Evolutionary conservation across 2,113 vertebrate species (phyloP), one percentile per base, ranked within the genome.

Genomic region (Phyllostomus discolor): DNA sequence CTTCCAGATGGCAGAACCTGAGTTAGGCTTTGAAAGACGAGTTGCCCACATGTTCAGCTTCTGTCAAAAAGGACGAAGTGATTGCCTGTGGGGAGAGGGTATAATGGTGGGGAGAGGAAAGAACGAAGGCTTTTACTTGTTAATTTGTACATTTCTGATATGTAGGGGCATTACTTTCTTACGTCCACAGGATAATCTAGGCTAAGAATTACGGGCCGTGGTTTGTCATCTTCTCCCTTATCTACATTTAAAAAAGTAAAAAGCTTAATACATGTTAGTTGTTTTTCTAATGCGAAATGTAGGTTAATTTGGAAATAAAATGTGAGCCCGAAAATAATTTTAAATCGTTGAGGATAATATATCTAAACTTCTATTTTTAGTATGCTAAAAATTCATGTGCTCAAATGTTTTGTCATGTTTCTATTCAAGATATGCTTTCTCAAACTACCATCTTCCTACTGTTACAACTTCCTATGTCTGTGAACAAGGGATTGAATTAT

Each of bases 331-430:
- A 93, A 87, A 82, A n/a, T 78, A 59, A 41, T 72, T 83, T 92
- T 92, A 92, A 85, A 78, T 78, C 50, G 67, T 64, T 79, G 54
- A 72, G 59, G 67, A 76, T 81, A 41, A 87, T 62, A 5, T 72
- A 83, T 82, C 33, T 88, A 50, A 94, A 94, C 19, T 81, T 90
- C 7, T 75, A 12, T 78, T 84, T 95, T 93, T 64, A 79, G 64
- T 73, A 28, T 46, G n/a, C 41, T 93, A 62, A 82, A 87, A 90
- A 88, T 43, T 91, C 38, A 67, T 35, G 17, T 57, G 35, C 75
- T 90, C 82, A 87, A 92, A 59, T 94, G 59, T 94, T 88, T 76
- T 92, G 5, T 85, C 84, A 85, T 72, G 57, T 75, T 94, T 88
- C 78, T 95, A 17, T 87, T 90, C 12, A 14, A 93, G 17, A 76